Evolutionary conservation across 2,888 invertebrate species (phyloP).

Genomic region (Caenorhabditis imperialis): DNA sequence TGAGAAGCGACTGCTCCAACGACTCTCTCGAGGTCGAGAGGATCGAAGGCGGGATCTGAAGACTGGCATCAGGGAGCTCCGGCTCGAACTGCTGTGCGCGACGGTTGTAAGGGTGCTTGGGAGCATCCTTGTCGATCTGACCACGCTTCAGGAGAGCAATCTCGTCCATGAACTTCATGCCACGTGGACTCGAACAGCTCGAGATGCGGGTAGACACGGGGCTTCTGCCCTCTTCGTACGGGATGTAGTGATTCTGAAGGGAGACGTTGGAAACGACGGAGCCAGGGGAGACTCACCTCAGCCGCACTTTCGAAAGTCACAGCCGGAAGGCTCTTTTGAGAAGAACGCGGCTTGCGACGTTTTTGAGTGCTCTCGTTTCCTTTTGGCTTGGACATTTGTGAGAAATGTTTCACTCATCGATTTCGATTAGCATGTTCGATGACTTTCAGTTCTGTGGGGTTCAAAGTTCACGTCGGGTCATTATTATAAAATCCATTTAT

Average conservation of each 20-base stretch:
- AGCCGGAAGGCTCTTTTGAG: constrained; percentile 12
- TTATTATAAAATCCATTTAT: constrained; percentile 11
- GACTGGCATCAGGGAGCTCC: not conserved
- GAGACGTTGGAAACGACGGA: no score
- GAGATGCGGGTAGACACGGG: constrained; percentile 36
- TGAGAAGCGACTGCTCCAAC: no score
- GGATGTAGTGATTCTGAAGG: no score
- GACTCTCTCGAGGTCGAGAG: constrained; percentile 14
- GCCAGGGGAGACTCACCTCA: no score
- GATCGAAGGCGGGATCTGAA: not conserved
- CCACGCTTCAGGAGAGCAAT: constrained; percentile 51
- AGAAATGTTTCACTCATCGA: no score
- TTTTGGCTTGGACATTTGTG: constrained; percentile 16
- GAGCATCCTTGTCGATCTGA: constrained; percentile 40
- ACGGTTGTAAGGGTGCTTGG: constrained; percentile 51
- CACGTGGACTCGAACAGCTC: constrained; percentile 23
- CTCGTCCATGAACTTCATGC: constrained; percentile 47
- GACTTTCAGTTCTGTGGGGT: no score
- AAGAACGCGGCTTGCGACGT: constrained; percentile 23
- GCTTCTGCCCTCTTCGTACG: constrained; percentile 33
- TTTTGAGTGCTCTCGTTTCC: constrained; percentile 14
- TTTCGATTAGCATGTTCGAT: no score
- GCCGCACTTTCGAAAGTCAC: constrained; percentile 28
- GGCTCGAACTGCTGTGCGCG: not conserved
- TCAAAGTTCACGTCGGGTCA: not conserved